Base-by-base conservation (phyloP, 2,888 invertebrate genomes). In the Tetragonisca angustula region DNA sequence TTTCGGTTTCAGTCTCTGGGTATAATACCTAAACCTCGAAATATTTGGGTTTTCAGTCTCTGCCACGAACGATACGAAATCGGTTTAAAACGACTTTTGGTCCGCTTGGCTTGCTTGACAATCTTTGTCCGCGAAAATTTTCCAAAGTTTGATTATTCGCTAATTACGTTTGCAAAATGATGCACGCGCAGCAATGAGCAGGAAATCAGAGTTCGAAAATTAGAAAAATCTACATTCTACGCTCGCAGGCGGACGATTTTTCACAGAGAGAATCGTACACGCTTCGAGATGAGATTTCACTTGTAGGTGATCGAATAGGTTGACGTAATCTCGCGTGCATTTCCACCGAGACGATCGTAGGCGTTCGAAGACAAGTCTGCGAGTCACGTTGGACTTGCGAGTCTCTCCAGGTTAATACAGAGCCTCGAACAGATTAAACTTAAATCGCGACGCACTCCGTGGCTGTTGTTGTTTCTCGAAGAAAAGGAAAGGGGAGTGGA, bases 361-460 rank as follows among this genome's bases (percentile, higher is more conserved):
- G 64, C 74, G 74, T 74, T 64, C 36, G 13, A 27, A 64, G 52
- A 52, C 74, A 54, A 54, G 64, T n/a, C 6, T 54, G 24, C 24
- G 43, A 43, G 43, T 43, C 52, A 19, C 74, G n/a, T n/a, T n/a
- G 64, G 9, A 6, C n/a, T 52, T 36, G 13, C 43, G 1, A 43
- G 36, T 27, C 71, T 21, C 15, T 6, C 17, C 15, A 21, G 49
- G 59, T 72, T 61, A 61, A 61, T 72, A 72, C 49, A 43, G 24
- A 49, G 43, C 21, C 49, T 15, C n/a, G 59, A 61, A 59, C 61
- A 72, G 61, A 72, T 59, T 27, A 59, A 49, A 43, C 24, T 32
- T 32, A 32, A 32, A 13, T 24, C 54, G 27, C 9, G 15, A 17
- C 4, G 11, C 13, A 32, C 15, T 15, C 13, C 36, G 4, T 19